Base-by-base conservation (phyloP, 2,888 invertebrate species). In the Muschampia staudingeri region DNA sequence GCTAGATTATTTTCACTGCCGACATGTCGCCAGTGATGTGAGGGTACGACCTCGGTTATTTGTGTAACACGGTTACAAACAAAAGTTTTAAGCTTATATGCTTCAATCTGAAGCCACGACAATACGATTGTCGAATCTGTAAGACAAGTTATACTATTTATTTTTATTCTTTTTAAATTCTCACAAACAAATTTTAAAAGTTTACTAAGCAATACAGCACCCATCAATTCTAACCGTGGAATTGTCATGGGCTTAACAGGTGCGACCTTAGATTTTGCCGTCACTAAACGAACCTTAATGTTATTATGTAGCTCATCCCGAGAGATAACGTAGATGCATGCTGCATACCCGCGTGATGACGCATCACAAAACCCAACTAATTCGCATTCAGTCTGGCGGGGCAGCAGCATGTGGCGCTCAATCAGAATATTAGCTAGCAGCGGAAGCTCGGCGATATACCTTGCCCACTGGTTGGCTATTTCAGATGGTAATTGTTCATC, bases 11-110 rank as follows among this genome's bases (percentile, higher is more conserved):
- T 25, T 61, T 61, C 61, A 61, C 61, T 61, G n/a, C 25, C 11
- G 25, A 61, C 25, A 25, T 61, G 61, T 19, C 61, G 61, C 61
- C 61, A 61, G n/a, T 61, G 61, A 61, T 61, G 61, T 12, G 61
- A 61, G 6, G 61, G 61, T 61, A 61, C 61, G 61, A 61, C 25
- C 19, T 61, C 61, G 30, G 25, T 11, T 25, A 61, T 61, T 61
- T 61, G 61, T 61, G 61, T 61, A 61, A 61, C 61, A 61, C 61
- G 61, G 61, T 61, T 61, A 61, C 61, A 61, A 25, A 61, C 61
- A 61, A 61, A 61, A 12, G 61, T 61, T 61, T 61, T 61, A 61
- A 61, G 61, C 30, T 61, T 61, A 30, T 61, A 61, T 11, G 61
- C 61, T 61, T 61, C 61, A 25, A 61, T 61, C 12, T 61, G 61